A percentile compares a stretch with the other conserved stretches of the same genome.
Conservation (phyloP, 2,113 vertebrate genomes). For the Heteronetta atricapilla region DNA sequence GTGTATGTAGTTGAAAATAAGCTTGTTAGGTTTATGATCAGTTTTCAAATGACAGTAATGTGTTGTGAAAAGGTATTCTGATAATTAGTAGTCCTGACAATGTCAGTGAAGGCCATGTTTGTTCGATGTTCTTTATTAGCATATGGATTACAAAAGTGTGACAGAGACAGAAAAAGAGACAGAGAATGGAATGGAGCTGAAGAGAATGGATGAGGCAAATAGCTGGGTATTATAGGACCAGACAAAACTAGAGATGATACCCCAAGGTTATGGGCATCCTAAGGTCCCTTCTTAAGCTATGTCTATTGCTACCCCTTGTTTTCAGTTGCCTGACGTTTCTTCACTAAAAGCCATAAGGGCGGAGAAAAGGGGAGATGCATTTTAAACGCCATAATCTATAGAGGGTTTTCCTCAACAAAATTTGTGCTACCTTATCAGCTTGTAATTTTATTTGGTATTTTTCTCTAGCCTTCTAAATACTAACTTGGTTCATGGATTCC, state of each 20-base stretch:
- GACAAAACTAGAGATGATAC: neutral
- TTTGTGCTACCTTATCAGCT: neutral
- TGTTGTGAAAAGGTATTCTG: neutral
- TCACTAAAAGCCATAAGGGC: neutral
- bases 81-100: neutral
- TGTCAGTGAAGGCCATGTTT: neutral
- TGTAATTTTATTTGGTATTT: neutral
- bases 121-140: neutral
- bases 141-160: neutral
- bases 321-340: neutral
- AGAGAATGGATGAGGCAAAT: neutral
- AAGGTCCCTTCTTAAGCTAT: neutral
- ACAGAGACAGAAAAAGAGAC: neutral
- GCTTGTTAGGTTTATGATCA: neutral
- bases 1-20: neutral
- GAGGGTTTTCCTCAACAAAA: neutral
- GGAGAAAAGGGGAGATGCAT: neutral
- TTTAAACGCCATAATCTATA: neutral
- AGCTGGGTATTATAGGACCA: neutral
- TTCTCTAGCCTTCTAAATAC: neutral
- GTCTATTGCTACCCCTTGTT: neutral
- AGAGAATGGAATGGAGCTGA: neutral
- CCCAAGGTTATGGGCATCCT: neutral
- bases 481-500: neutral
- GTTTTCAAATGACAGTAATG: neutral